Conservation (phyloP, 2,888 invertebrate species). For the Ptychoptera albimana region DNA sequence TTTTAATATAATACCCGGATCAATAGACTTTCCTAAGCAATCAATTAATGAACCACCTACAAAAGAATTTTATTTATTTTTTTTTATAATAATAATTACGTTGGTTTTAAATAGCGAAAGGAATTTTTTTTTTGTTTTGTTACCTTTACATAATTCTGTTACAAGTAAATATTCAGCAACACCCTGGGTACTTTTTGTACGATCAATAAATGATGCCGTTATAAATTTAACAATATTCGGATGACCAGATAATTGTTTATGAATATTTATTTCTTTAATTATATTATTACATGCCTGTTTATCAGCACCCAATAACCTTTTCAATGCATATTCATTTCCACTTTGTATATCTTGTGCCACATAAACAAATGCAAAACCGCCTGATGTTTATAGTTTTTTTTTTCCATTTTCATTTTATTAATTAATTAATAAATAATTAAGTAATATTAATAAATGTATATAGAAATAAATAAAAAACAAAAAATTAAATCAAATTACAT, state of each 20-base stretch:
- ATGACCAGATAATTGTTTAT: conserved; percentile 83
- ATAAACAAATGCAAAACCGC: conserved; percentile 93
- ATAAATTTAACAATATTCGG: conserved; percentile 83
- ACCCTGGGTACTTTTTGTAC: conserved; percentile 60
- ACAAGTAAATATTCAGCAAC: conserved; percentile 81
- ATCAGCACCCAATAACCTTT: conserved; percentile 71
- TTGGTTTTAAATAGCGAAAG: neutral
- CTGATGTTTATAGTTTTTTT: conserved; percentile 32
- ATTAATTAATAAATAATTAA: too few relatives aligned
- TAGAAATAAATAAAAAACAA: too few relatives aligned
- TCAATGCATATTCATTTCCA: conserved; percentile 83
- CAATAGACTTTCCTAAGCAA: conserved; percentile 21
- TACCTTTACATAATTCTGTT: conserved; percentile 84
- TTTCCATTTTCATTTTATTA: too few relatives aligned
- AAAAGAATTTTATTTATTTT: too few relatives aligned
- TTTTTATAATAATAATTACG: neutral
- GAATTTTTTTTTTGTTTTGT: conserved; percentile 13
- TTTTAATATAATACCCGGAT: conserved; percentile 48
- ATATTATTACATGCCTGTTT: conserved; percentile 65
- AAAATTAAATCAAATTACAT: too few relatives aligned
- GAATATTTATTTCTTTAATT: conserved; percentile 64
- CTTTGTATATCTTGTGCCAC: conserved; percentile 77
- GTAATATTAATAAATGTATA: too few relatives aligned
- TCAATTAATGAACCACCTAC: conserved; percentile 28
- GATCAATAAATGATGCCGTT: conserved; percentile 67